phyloP scores from a whole-genome alignment of 2,797 vertebrate species.

The Tympanoctomys barrerae region DNA sequence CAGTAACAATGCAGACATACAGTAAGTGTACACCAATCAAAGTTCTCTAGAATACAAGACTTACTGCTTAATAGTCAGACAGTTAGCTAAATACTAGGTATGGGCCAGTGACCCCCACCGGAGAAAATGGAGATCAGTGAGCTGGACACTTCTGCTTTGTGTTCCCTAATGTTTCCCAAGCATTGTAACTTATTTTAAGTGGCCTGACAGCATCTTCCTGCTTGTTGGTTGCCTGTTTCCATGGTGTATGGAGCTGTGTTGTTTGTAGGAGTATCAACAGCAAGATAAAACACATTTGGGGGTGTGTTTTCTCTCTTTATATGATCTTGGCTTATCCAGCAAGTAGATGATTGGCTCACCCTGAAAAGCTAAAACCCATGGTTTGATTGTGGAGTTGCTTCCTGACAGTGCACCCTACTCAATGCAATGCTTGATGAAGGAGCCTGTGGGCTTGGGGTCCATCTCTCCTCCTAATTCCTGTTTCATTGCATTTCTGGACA shows the following conservation, averaged over 20 bases:
- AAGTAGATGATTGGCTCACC: slow-evolving; percentile 87
- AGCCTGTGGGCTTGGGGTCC: background rate
- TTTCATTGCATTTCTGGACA: background rate
- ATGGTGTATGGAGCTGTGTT: slow-evolving; percentile 71
- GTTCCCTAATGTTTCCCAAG: slow-evolving; percentile 61
- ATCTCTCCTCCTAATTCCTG: background rate
- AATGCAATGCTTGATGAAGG: background rate
- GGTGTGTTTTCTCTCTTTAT: slow-evolving; percentile 84
- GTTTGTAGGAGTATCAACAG: slow-evolving; percentile 83
- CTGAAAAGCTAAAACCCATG: background rate
- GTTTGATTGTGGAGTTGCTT: background rate
- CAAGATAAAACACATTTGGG: slow-evolving; percentile 86
- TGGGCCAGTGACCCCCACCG: background rate
- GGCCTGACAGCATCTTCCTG: slow-evolving; percentile 58
- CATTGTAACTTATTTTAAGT: slow-evolving; percentile 70
- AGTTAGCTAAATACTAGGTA: slow-evolving; percentile 56
- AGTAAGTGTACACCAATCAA: slow-evolving; percentile 45
- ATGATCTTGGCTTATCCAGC: slow-evolving; percentile 87
- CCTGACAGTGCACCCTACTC: background rate
- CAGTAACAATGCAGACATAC: slow-evolving; percentile 49
- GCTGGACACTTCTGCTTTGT: slow-evolving; percentile 33
- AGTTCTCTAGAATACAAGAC: slow-evolving; percentile 58
- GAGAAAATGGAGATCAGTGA: slow-evolving; percentile 1
- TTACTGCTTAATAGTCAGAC: slow-evolving; percentile 42
- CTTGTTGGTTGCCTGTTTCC: slow-evolving; percentile 69